phyloP scores from a whole-genome alignment of 2,113 vertebrate species.

The Peromyscus maniculatus region DNA sequence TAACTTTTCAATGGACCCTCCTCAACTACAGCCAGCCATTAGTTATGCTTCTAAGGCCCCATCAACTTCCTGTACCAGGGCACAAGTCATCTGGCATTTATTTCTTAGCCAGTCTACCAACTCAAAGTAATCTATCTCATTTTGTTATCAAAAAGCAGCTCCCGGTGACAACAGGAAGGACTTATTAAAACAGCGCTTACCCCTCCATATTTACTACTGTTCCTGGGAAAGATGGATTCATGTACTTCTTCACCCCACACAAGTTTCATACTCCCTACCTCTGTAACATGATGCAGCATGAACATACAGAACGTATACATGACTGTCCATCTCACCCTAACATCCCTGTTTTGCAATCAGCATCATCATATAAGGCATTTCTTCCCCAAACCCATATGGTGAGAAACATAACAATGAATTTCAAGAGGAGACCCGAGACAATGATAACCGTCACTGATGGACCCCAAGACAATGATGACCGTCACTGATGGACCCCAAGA shows the following conservation, averaged over 20 bases:
- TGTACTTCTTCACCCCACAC: neutral
- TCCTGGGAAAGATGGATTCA: neutral
- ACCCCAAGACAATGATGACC: neutral
- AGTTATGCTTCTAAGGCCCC: neutral
- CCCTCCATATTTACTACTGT: neutral
- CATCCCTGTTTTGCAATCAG: neutral
- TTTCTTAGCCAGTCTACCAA: neutral
- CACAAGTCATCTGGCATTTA: neutral
- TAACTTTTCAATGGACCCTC: neutral
- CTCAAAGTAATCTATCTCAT: neutral
- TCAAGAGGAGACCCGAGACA: neutral
- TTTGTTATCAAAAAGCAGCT: neutral
- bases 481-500: neutral
- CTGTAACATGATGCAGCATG: neutral
- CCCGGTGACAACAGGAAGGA: neutral
- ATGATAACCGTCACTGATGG: neutral
- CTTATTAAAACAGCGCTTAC: neutral
- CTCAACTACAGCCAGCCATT: neutral
- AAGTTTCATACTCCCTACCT: neutral
- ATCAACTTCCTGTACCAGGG: neutral
- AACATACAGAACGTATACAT: neutral
- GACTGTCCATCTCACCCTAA: neutral
- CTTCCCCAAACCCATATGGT: neutral
- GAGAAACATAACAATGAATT: neutral
- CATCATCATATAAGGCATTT: constrained; percentile 31